A percentile compares a stretch with the other conserved stretches of the same genome.
Evolutionary conservation across 2,888 invertebrate genomes (phyloP).

Genomic region (Leptothorax acervorum): DNA sequence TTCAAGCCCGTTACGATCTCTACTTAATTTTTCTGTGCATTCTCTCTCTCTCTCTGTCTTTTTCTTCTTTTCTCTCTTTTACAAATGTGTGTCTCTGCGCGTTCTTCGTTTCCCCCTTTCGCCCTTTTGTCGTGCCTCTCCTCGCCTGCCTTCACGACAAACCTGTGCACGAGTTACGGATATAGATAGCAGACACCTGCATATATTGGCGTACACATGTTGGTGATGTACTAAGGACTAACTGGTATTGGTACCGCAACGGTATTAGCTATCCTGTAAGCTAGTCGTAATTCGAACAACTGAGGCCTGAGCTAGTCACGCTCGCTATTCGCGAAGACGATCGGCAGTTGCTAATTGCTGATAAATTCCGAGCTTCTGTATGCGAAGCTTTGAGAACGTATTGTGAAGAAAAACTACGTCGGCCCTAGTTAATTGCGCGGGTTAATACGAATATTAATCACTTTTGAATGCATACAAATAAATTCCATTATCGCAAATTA

Average conservation of each 20-base stretch:
- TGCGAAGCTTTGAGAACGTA: background rate
- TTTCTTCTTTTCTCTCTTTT: background rate
- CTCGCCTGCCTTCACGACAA: conserved; percentile 54
- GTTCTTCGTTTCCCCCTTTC: conserved; percentile 26
- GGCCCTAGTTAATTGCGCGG: background rate
- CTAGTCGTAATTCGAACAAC: conserved; percentile 39
- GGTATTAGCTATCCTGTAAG: conserved; percentile 47
- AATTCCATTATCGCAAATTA: background rate
- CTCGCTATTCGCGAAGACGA: conserved; percentile 53
- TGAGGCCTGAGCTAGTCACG: conserved; percentile 64
- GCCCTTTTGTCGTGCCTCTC: conserved; percentile 43
- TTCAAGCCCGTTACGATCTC: conserved; percentile 71
- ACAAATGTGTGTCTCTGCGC: conserved; percentile 19
- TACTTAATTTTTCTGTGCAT: conserved; percentile 44
- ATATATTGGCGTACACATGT: conserved; percentile 61
- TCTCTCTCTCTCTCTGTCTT: background rate
- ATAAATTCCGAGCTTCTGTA: conserved; percentile 22
- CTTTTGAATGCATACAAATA: background rate
- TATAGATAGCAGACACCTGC: conserved; percentile 63
- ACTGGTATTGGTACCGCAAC: conserved; percentile 44
- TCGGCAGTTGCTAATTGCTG: conserved; percentile 64
- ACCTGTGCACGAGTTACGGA: conserved; percentile 65
- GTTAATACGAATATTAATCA: background rate
- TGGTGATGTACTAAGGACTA: conserved; percentile 53
- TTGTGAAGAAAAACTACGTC: background rate